Conservation (phyloP, 1,140 invertebrate genomes). For the Drosophila pandora region DNA sequence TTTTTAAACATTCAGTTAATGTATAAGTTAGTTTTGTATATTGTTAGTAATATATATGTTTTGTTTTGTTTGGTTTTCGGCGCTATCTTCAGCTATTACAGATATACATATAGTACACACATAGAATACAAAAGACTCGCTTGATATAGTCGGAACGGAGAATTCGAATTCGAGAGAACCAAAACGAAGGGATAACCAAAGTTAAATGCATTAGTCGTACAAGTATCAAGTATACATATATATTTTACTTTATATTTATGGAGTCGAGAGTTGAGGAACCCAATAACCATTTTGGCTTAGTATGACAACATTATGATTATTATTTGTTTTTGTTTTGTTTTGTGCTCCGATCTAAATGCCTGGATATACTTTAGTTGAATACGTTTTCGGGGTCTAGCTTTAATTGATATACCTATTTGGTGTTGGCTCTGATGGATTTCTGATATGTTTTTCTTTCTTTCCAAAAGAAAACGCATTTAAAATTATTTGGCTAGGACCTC, state of each 20-base stretch:
- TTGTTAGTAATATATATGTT: slow-evolving; percentile 23
- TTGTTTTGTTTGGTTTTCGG: slow-evolving; percentile 11
- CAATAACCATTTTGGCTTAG: slow-evolving; percentile 2
- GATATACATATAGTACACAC: slow-evolving; percentile 38
- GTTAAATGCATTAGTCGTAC: slow-evolving; percentile 37
- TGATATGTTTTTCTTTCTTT: slow-evolving; percentile 22
- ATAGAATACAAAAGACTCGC: slow-evolving; percentile 44
- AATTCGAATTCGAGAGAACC: background rate
- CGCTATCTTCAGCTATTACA: slow-evolving; percentile 7
- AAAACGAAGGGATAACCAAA: background rate
- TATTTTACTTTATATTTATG: background rate
- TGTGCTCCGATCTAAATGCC: slow-evolving; percentile 2
- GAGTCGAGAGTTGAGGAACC: slow-evolving; percentile 5
- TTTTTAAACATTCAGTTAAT: slow-evolving; percentile 52
- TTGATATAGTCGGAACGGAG: slow-evolving; percentile 19
- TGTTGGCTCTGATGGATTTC: slow-evolving; percentile 1
- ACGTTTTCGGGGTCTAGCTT: background rate
- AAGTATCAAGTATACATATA: background rate
- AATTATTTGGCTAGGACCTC: slow-evolving; percentile 2
- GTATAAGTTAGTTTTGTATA: slow-evolving; percentile 42
- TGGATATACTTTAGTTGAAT: background rate
- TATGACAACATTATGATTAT: slow-evolving; percentile 1
- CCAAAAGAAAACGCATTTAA: slow-evolving; percentile 36
- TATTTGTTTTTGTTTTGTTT: background rate
- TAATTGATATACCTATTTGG: slow-evolving; percentile 8